phyloP scores from a whole-genome alignment of 2,888 invertebrate species.

The Schrankia costaestrigalis region DNA sequence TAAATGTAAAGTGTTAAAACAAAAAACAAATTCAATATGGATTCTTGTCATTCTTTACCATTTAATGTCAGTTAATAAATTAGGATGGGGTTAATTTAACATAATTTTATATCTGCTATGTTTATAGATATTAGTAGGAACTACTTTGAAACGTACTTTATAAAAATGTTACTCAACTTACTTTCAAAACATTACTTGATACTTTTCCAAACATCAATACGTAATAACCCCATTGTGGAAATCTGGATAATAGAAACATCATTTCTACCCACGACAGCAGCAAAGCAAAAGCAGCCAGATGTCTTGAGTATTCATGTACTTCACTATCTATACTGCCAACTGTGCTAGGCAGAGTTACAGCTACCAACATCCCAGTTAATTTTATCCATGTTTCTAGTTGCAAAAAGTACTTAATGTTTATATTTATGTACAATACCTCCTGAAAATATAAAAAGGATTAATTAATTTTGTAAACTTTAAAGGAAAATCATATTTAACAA shows the following conservation, averaged over 20 bases:
- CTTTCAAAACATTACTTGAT: conserved; percentile 78
- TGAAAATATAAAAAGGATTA: conserved; percentile 28
- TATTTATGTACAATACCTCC: conserved; percentile 71
- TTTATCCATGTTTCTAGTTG: conserved; percentile 78
- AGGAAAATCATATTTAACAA: neutral
- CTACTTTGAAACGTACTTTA: no score
- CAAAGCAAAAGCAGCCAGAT: conserved; percentile 74
- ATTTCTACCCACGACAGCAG: conserved; percentile 79
- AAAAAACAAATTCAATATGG: no score
- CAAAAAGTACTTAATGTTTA: conserved; percentile 61
- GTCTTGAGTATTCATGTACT: conserved; percentile 63
- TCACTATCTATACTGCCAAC: conserved; percentile 37
- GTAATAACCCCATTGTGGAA: conserved; percentile 81
- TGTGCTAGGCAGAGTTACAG: conserved; percentile 46
- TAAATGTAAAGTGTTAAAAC: no score
- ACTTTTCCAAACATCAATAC: conserved; percentile 83
- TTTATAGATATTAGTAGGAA: no score
- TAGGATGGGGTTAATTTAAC: no score
- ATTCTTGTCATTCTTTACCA: no score
- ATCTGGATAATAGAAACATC: conserved; percentile 79
- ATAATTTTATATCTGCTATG: no score
- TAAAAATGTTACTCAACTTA: conserved; percentile 25
- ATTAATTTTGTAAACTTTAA: neutral
- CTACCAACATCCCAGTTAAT: conserved; percentile 59
- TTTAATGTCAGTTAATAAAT: no score